phyloP scores from a whole-genome alignment of 2,888 invertebrate species.

The Yponomeuta evonymella region DNA sequence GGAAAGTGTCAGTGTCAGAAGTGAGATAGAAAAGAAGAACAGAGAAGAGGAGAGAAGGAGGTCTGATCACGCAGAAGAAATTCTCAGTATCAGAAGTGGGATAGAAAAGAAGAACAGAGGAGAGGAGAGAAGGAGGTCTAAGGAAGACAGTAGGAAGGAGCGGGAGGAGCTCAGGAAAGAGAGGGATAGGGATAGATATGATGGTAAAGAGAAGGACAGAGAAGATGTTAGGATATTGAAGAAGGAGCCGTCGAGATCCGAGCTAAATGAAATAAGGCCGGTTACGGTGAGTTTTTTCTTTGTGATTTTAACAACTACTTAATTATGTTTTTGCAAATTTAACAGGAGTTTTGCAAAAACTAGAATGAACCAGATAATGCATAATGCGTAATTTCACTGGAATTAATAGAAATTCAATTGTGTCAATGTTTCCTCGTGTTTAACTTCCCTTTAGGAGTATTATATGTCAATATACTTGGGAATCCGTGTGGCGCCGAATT shows the following conservation, averaged over 20 bases:
- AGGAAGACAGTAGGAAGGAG: constrained; percentile 26
- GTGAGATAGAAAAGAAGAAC: constrained; percentile 1
- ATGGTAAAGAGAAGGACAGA: constrained; percentile 24
- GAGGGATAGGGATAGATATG: constrained; percentile 26
- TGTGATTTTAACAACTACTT: neutral
- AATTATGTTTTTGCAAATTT: too few species aligned
- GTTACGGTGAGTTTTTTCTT: constrained; percentile 45
- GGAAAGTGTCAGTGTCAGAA: constrained; percentile 24
- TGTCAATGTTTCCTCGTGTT: too few species aligned
- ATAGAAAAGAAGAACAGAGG: constrained; percentile 32
- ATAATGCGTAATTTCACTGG: too few species aligned
- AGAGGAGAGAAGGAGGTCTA: neutral
- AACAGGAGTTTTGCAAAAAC: too few species aligned
- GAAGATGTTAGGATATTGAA: constrained; percentile 18
- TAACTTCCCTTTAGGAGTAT: too few species aligned
- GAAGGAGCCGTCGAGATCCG: constrained; percentile 38
- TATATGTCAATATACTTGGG: too few species aligned
- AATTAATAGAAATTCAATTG: too few species aligned
- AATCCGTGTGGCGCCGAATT: too few species aligned
- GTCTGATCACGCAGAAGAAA: constrained; percentile 28
- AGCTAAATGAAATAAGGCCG: constrained; percentile 41
- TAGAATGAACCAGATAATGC: too few species aligned
- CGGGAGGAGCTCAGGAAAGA: constrained; percentile 33
- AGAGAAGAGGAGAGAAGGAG: constrained; percentile 30
- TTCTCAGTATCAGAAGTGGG: constrained; percentile 47